phyloP scores from a whole-genome alignment of 2,888 invertebrate genomes.

The Harmothoe impar region DNA sequence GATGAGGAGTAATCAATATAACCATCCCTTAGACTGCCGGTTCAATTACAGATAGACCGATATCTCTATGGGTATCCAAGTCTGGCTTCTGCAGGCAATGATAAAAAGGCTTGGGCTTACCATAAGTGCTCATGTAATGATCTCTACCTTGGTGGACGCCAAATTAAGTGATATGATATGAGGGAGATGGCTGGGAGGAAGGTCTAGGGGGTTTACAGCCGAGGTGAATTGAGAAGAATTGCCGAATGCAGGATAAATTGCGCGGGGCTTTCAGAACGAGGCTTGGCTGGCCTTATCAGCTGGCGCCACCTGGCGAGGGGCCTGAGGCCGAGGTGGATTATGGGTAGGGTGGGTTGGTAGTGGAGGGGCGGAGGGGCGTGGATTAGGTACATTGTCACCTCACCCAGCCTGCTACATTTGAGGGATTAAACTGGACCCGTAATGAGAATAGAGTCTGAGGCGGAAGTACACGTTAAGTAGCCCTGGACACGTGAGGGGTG shows the following conservation, averaged over 20 bases:
- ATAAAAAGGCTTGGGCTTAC: no score
- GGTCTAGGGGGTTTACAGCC: background rate
- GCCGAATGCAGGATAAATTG: background rate
- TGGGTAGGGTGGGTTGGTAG: background rate
- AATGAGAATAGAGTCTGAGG: background rate
- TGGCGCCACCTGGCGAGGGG: conserved; percentile 26
- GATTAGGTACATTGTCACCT: conserved; percentile 31
- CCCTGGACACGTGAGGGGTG: background rate
- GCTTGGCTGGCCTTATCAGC: conserved; percentile 3
- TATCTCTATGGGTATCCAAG: background rate
- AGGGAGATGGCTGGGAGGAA: no score
- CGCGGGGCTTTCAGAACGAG: background rate
- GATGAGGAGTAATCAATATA: background rate
- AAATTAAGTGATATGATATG: no score
- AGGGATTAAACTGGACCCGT: background rate
- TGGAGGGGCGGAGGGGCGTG: background rate
- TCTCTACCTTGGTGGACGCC: no score
- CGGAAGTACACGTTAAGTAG: background rate
- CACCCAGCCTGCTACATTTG: background rate
- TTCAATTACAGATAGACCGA: conserved; percentile 8
- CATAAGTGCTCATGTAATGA: no score
- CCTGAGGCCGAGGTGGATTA: conserved; percentile 27
- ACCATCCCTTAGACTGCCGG: background rate
- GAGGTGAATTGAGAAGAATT: conserved; percentile 17
- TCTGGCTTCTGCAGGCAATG: background rate